Evolutionary conservation across 30 jellyfish, hydroid and myxozoan species (phyloP).

Genomic region (Aurelia coerulea): DNA sequence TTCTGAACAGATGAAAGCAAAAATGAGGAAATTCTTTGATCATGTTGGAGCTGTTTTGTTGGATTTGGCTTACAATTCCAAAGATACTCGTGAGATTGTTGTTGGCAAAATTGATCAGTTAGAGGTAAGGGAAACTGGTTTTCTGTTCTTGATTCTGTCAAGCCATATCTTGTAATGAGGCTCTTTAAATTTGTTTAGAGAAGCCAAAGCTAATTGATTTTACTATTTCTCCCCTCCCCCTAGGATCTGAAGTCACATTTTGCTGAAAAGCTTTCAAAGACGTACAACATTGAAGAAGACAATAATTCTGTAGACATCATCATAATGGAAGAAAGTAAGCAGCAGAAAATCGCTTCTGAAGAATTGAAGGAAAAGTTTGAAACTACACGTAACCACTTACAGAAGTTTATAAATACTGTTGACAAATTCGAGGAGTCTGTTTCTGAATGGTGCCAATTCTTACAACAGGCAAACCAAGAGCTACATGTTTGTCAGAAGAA

Average conservation of each 20-base stretch:
- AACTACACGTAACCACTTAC: neutral
- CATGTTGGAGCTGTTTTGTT: neutral
- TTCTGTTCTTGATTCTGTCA: neutral
- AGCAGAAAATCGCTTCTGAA: neutral
- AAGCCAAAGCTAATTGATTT: neutral
- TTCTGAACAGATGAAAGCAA: too few relatives aligned
- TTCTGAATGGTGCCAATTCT: conserved; percentile 49
- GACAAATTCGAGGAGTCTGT: conserved; percentile 41
- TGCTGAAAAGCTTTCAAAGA: conserved; percentile 9
- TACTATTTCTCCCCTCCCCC: neutral
- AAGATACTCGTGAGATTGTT: conserved; percentile 25
- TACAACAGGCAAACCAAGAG: conserved; percentile 48
- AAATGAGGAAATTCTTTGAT: too few relatives aligned
- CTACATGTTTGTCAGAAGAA: conserved; percentile 30
- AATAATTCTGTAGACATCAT: neutral
- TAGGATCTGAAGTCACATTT: conserved; percentile 11
- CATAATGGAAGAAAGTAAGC: neutral
- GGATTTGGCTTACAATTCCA: conserved; percentile 1
- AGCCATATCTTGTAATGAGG: neutral
- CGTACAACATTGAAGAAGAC: neutral
- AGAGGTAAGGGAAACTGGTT: conserved; percentile 12
- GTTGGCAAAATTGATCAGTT: conserved; percentile 5
- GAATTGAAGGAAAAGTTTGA: neutral
- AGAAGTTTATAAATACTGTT: neutral
- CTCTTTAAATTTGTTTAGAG: neutral